phyloP scores from a whole-genome alignment of 2,113 vertebrate species.

The Muscicapa adusta region DNA sequence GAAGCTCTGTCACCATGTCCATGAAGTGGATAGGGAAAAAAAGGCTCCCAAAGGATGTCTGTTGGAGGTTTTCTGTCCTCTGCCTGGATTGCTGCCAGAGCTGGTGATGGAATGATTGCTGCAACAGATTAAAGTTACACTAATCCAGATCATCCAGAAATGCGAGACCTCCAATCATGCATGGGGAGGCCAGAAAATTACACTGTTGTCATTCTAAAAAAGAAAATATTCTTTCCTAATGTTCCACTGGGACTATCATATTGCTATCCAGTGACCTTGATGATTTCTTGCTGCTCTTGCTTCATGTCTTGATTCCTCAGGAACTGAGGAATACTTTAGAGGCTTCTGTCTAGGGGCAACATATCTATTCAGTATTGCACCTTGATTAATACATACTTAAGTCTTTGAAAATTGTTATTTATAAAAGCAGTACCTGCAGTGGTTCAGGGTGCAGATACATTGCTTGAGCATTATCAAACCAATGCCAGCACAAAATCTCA shows the following conservation, averaged over 20 bases:
- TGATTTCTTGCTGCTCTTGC: neutral
- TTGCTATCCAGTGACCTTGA: neutral
- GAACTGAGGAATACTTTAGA: neutral
- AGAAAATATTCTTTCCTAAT: neutral
- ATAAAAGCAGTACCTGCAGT: neutral
- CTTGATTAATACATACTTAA: neutral
- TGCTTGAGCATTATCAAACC: neutral
- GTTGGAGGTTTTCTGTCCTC: neutral
- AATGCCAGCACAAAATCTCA: neutral
- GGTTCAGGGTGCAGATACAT: neutral
- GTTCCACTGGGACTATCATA: neutral
- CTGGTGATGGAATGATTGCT: neutral
- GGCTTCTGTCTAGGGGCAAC: neutral
- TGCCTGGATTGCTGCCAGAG: conserved; percentile 41
- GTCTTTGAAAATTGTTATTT: neutral
- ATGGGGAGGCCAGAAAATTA: neutral
- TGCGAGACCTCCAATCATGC: neutral
- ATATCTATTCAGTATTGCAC: neutral
- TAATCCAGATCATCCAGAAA: conserved; percentile 62
- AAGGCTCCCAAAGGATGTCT: neutral
- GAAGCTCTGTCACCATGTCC: neutral
- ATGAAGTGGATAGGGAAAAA: neutral
- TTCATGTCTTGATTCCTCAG: neutral
- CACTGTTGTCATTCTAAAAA: neutral
- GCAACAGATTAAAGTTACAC: conserved; percentile 29